Base-by-base conservation (phyloP, 2,113 vertebrate species). In the Picathartes gymnocephalus region DNA sequence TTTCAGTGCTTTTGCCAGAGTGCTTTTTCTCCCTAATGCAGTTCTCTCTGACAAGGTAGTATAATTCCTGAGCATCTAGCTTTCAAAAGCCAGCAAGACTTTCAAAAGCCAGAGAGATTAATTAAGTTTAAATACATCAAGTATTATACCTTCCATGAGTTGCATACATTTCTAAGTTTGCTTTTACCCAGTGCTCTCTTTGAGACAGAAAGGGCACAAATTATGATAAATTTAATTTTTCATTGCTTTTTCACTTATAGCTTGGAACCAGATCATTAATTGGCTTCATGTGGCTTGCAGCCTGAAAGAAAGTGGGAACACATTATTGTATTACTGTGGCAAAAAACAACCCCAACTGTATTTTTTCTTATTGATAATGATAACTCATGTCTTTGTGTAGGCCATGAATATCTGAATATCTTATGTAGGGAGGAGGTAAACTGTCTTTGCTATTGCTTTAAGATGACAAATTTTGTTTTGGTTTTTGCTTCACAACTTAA, bases 391-490 rank as follows among this genome's bases (percentile, higher is more conserved):
- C 23, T 87, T 84, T 69, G 3, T 79, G 23, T 58, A 28, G n/a
- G 53, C 20, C 61, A 21, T 73, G 61, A 73, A 60, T 77, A 54
- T 39, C 42, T 73, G 25, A 58, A 28, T 79, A 35, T 56, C n/a
- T 68, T 45, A 7, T 19, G 31, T 18, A 60, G 3, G 23, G 7
- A 77, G 17, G 6, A 85, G 25, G 25, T 37, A n/a, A 81, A 45
- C 35, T 45, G 18, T 22, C 5, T 60, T 86, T 88, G 16, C 30
- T 69, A 14, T 27, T 74, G 24, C 37, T 81, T 84, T 64, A 53
- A 48, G 66, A 76, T 54, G 44, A 68, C 24, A 71, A 68, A 66
- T 31, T 18, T 1, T 45, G 5, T 12, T 74, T 74, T 0, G 0
- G 3, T 7, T 78, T 83, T 79, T 92, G 37, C n/a, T 88, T 91